A percentile compares a stretch with the other conserved stretches of the same genome.
These are phyloP conservation scores for Selenia dentaria DNA, from an alignment of 2,888 invertebrate species.

Conservation along the genomic window DNA sequence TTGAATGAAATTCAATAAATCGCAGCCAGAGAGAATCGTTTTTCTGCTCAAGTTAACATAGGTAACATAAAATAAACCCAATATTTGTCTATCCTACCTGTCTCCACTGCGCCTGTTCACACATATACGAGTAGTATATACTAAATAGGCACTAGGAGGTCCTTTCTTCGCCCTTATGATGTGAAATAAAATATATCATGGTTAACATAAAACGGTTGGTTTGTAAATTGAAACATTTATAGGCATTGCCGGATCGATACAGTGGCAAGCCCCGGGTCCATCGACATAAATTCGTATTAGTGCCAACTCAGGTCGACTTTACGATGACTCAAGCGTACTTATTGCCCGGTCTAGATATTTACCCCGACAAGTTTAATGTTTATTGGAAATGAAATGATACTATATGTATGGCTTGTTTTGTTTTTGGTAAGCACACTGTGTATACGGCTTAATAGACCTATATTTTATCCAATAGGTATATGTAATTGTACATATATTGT, in stretches of 20 bases:
- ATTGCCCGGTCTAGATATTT: slow-evolving; percentile 69
- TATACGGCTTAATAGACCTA: no score
- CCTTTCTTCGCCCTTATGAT: slow-evolving; percentile 33
- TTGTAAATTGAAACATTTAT: slow-evolving; percentile 78
- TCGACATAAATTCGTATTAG: slow-evolving; percentile 83
- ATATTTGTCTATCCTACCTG: no score
- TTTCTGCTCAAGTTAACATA: no score
- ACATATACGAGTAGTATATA: no score
- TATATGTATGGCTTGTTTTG: slow-evolving; percentile 30
- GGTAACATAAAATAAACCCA: no score
- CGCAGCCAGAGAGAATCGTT: no score
- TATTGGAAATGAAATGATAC: slow-evolving; percentile 52
- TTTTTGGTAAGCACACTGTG: no score
- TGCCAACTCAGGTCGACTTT: slow-evolving; percentile 82
- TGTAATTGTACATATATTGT: no score
- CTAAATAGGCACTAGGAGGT: slow-evolving; percentile 24
- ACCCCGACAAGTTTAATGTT: slow-evolving; percentile 59
- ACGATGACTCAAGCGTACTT: slow-evolving; percentile 75
- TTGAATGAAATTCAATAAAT: no score
- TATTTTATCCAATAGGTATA: no score
- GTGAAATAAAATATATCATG: slow-evolving; percentile 43
- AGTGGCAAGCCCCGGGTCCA: slow-evolving; percentile 61
- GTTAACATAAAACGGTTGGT: slow-evolving; percentile 55
- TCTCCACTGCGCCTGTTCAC: no score
- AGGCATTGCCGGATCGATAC: slow-evolving; percentile 71